Evolutionary conservation across 2,797 vertebrate genomes (phyloP).

Genomic region (Poeciliopsis paucimaculata): DNA sequence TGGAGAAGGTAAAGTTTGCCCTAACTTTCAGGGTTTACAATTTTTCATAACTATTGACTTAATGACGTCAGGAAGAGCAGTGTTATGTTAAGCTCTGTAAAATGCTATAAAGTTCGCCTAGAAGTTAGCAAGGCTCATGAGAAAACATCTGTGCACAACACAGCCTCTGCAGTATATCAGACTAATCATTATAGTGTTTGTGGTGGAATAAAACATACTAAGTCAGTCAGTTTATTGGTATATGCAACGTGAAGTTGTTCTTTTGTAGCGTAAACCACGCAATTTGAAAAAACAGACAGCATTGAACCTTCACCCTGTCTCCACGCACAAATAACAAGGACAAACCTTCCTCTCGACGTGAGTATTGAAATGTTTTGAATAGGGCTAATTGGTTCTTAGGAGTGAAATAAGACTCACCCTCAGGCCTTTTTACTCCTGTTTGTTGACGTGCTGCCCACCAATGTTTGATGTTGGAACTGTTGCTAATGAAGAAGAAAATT

Average conservation of each 20-base stretch:
- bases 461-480: background rate
- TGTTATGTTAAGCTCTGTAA: background rate
- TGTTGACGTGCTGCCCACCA: background rate
- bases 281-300: background rate
- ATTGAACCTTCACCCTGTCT: background rate
- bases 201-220: background rate
- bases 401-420: background rate
- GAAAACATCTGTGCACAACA: background rate
- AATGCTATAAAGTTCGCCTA: background rate
- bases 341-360: background rate
- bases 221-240: background rate
- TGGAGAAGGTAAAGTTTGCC: background rate
- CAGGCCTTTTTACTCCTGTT: background rate
- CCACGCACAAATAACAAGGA: background rate
- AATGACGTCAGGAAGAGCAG: background rate
- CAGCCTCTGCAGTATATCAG: background rate
- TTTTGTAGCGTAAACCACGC: background rate
- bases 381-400: background rate
- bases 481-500: background rate
- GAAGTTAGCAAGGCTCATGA: background rate
- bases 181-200: background rate
- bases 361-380: background rate
- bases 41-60: background rate
- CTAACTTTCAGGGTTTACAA: background rate
- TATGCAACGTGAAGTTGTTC: background rate